Evolutionary conservation across 2,888 invertebrate species (phyloP).

Genomic region (Pantelozetes paolii): DNA sequence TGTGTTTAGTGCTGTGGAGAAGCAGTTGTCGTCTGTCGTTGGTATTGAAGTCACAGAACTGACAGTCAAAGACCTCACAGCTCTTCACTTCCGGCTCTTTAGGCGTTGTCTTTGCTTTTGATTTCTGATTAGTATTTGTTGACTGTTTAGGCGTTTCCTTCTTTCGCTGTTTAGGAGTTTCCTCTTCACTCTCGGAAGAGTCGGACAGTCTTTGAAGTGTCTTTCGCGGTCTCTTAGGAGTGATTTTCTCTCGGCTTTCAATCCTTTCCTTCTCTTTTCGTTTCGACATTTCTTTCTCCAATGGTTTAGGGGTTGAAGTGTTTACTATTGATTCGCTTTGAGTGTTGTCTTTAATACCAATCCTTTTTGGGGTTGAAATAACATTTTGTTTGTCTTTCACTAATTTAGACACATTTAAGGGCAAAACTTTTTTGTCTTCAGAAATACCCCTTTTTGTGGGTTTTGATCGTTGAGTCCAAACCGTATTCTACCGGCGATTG

Average conservation of each 20-base stretch:
- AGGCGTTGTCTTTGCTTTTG: not conserved
- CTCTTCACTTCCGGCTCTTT: not conserved
- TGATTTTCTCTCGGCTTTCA: too few species aligned
- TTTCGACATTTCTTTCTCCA: too few species aligned
- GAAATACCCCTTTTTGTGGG: not conserved
- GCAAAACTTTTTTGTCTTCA: not conserved
- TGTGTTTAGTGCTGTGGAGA: not conserved
- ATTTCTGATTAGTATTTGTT: not conserved
- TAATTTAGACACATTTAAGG: not conserved
- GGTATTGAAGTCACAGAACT: not conserved
- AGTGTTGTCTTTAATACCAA: too few species aligned
- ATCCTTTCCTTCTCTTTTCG: too few species aligned
- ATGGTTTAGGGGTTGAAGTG: too few species aligned
- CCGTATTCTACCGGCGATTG: not conserved
- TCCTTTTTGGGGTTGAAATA: too few species aligned
- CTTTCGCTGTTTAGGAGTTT: too few species aligned
- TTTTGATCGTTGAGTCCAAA: not conserved
- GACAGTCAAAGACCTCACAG: not conserved
- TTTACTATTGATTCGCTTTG: too few species aligned
- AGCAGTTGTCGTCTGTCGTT: not conserved
- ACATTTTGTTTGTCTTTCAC: not conserved
- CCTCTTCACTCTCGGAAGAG: too few species aligned
- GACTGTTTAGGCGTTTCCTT: not conserved
- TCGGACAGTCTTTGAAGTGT: too few species aligned
- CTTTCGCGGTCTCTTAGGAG: too few species aligned